Evolutionary conservation across 2,797 vertebrate genomes (phyloP), one percentile per base, ranked within the genome.

Genomic region (Rhinatrema bivittatum): DNA sequence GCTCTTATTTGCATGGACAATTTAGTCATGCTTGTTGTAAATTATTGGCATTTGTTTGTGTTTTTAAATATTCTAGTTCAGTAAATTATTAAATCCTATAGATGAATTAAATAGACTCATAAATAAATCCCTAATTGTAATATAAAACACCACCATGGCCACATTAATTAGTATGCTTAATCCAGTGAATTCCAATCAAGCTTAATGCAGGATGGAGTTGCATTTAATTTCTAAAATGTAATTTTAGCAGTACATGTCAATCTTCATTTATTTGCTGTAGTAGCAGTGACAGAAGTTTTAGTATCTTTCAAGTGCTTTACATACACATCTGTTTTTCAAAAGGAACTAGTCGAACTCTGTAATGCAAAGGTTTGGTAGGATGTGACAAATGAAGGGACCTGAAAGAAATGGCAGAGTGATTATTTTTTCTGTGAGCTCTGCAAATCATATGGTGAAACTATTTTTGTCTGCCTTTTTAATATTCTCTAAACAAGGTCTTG

Each of bases 121-220:
- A 67, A 62, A 57, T 49, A 56, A 48, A 46, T 22, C 16, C 35
- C 54, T 37, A 38, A 52, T 43, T 75, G 70, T 36, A 72, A 60
- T 48, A 38, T 50, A 42, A 37, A 37, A 50, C 36, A 45, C 51
- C n/a, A 48, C 61, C 50, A 43, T 39, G 40, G 60, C 32, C 26
- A 62, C 62, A 60, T 57, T 65, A 55, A 37, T 70, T 65, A 52
- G 39, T 50, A 19, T 58, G 28, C 37, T 68, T 62, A 60, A 65
- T 61, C 39, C 62, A 60, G 29, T 35, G 53, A 40, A 50, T 70
- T 66, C 55, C 28, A 66, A 13, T n/a, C 57, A 65, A 45, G 45
- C 33, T 39, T 26, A 33, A 38, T 42, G 38, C 40, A 43, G 12
- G 47, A 42, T 42, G 38, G 36, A 52, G 32, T 22, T 48, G 29